Evolutionary conservation across 2,888 invertebrate species (phyloP), one percentile per base, ranked within the genome.

Genomic region (Abrostola triplasia): DNA sequence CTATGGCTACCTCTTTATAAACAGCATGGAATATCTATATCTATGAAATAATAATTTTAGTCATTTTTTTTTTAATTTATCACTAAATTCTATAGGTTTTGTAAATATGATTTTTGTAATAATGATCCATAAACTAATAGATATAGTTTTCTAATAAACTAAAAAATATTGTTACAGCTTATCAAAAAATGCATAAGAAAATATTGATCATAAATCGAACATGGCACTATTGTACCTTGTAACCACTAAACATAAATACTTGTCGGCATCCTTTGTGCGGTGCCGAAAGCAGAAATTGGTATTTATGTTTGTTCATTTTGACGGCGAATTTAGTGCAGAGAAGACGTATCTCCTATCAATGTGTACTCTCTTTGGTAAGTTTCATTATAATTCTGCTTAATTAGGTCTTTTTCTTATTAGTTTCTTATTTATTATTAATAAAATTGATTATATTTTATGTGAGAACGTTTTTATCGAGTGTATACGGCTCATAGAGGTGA

Each of bases 231-330:
- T 5, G 24, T 24, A 8, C 9, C 9, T 8, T 54, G 7, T 67
- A 68, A 70, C 58, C 52, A 62, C 76, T 67, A 35, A 55, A 60
- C 73, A 9, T 42, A 6, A 1, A 12, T 5, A 9, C 35, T 55
- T 63, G 62, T 49, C 79, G 81, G 79, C 73, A 67, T 61, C 60
- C 79, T 79, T 80, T 81, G 80, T 36, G 44, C 53, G 35, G 56
- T 51, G 76, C 80, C 80, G 81, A 79, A 80, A 79, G 64, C 35
- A 53, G 12, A 61, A 69, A 69, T 69, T 51, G 9, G 24, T 44
- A 8, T 40, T 51, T 40, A n/a, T 11, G 55, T 37, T 1, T 5
- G 59, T 56, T 64, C 73, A 79, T 60, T 73, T 52, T 55, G 36
- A 7, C 12, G 24, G 12, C n/a, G 38, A 60, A 24, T 10, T 8